Base-by-base conservation (phyloP, 2,797 vertebrate genomes). In the Podarcis lilfordi region DNA sequence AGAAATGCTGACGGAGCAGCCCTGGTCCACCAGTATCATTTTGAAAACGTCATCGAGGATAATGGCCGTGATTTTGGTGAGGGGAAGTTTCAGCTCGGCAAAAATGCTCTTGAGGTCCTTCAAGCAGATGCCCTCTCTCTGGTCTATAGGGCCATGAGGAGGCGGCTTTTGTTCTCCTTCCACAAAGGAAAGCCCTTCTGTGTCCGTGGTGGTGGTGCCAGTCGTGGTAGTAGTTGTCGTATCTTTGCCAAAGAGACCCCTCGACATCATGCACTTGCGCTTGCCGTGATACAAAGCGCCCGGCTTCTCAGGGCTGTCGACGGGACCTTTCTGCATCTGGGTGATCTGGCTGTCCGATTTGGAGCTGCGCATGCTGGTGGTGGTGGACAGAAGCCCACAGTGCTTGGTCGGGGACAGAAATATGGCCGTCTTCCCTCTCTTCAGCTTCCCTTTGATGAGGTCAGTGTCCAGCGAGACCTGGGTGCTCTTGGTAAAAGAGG, bases 321-420 rank as follows among this genome's bases (percentile, higher is more conserved):
- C 2, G 11, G 61, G 6, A 29, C 43, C 64, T 59, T 82, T 89
- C 17, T 76, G 78, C 35, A 59, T 9, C 32, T 81, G 78, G 9
- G 21, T 55, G 43, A 89, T 37, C 5, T 89, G 84, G 43, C 83
- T 86, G 78, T 89, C 88, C 2, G 88, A 89, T 50, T 89, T 89
- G 59, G 88, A 85, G 37, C 84, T 89, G 43, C 64, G 45, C 83
- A 89, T 81, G 21, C 88, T 89, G 3, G 88, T 2, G 0, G 84
- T 85, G 27, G 84, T 76, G 35, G 88, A 76, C 17, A 86, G 71
- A 21, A 82, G 32, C 3, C 32, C 40, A 0, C 19, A 68, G n/a
- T 81, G 59, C 64, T 86, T 89, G 35, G 83, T 68, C 0, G 88
- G 88, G 61, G 88, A 81, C 40, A 76, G 61, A 23, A 59, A 40